phyloP scores from a whole-genome alignment of 2,888 invertebrate species.

The Deilephila elpenor region DNA sequence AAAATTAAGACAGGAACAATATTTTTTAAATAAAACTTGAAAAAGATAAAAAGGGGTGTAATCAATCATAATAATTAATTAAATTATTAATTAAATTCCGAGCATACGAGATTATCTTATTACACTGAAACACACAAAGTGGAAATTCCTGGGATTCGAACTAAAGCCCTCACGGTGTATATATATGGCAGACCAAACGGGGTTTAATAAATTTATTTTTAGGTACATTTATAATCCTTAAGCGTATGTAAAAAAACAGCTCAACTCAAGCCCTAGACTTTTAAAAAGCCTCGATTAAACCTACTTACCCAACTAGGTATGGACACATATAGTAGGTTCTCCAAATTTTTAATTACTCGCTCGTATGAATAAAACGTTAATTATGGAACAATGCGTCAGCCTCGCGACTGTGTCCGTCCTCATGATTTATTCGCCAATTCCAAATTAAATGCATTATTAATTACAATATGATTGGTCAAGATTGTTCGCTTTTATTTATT shows the following conservation, averaged over 20 bases:
- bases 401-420: conserved; percentile 32
- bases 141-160: too few species aligned
- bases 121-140: too few species aligned
- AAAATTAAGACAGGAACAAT: too few species aligned
- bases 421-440: conserved; percentile 4
- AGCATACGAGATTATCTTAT: too few species aligned
- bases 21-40: too few species aligned
- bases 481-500: too few species aligned
- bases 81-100: too few species aligned
- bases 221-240: neutral
- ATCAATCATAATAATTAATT: too few species aligned
- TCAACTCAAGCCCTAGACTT: neutral
- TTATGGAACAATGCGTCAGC: conserved; percentile 42
- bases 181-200: too few species aligned
- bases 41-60: too few species aligned
- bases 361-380: conserved; percentile 42
- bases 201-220: too few species aligned
- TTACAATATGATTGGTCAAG: neutral
- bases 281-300: neutral
- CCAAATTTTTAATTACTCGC: conserved; percentile 48
- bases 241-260: neutral
- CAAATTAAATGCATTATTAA: conserved; percentile 4
- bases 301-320: neutral
- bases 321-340: conserved; percentile 30
- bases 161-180: too few species aligned